phyloP scores from a whole-genome alignment of 2,113 vertebrate species.

The Felis chaus region DNA sequence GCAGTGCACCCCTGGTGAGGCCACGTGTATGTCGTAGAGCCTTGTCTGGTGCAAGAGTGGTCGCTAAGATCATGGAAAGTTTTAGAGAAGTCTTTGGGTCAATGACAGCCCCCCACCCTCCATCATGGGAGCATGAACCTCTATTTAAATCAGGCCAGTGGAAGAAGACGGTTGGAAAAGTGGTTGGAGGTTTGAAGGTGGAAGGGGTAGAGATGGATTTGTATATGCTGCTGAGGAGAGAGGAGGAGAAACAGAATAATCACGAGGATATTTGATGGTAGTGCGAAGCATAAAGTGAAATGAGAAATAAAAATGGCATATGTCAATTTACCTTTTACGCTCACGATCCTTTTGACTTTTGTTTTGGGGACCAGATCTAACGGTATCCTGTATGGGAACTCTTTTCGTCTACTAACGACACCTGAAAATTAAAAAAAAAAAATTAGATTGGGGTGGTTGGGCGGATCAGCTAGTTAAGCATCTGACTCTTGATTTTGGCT shows the following conservation, averaged over 20 bases:
- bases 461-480: no score
- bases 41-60: not conserved
- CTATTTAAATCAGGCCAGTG: not conserved
- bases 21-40: not conserved
- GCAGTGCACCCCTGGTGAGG: not conserved
- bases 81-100: not conserved
- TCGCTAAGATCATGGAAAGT: not conserved
- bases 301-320: not conserved
- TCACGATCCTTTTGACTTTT: constrained; percentile 86
- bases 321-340: constrained; percentile 88
- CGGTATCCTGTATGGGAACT: constrained; percentile 87
- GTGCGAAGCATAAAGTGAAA: constrained; percentile 46
- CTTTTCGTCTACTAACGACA: constrained; percentile 80
- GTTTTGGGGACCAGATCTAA: constrained; percentile 92
- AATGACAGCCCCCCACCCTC: not conserved
- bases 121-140: not conserved
- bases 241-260: not conserved
- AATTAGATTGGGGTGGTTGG: not conserved
- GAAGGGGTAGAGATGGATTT: not conserved
- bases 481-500: no score
- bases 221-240: not conserved
- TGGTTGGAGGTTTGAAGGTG: not conserved
- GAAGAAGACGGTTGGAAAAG: not conserved
- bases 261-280: not conserved
- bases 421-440: constrained; percentile 80